Conservation (phyloP, 2,113 vertebrate genomes). For the Brachypteracias leptosomus region DNA sequence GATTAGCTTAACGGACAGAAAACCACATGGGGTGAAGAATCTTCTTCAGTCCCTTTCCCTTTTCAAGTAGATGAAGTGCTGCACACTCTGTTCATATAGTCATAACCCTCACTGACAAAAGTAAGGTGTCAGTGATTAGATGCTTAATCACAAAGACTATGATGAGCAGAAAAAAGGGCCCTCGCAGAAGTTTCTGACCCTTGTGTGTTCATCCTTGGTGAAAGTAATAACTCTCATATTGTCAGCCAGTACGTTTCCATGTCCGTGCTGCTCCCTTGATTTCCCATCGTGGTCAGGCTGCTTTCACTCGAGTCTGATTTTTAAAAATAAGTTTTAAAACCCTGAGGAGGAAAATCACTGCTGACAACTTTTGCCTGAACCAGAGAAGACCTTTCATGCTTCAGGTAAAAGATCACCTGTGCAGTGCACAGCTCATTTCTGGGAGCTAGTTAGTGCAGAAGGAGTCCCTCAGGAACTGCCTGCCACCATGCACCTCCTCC, state of each 20-base stretch:
- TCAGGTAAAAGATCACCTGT: neutral
- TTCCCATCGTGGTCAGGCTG: neutral
- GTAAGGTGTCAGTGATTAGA: neutral
- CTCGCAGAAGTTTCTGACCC: neutral
- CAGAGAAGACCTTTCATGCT: neutral
- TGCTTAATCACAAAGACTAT: neutral
- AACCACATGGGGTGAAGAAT: neutral
- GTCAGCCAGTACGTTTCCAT: neutral
- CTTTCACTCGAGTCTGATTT: neutral
- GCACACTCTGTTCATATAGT: neutral
- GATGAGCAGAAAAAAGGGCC: neutral
- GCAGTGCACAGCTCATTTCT: neutral
- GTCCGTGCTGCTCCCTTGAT: neutral
- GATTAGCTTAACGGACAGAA: constrained; percentile 1
- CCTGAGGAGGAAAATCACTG: neutral
- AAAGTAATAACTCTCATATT: neutral
- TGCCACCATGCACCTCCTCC: neutral
- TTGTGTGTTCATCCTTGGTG: neutral
- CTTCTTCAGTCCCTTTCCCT: too few species aligned
- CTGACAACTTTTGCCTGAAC: neutral
- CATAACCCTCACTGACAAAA: neutral
- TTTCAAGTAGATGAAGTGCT: neutral
- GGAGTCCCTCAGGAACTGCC: neutral
- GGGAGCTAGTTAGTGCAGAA: neutral
- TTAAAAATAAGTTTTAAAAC: constrained; percentile 1